Conservation (phyloP, 1,140 invertebrate species). For the Drosophila busckii region DNA sequence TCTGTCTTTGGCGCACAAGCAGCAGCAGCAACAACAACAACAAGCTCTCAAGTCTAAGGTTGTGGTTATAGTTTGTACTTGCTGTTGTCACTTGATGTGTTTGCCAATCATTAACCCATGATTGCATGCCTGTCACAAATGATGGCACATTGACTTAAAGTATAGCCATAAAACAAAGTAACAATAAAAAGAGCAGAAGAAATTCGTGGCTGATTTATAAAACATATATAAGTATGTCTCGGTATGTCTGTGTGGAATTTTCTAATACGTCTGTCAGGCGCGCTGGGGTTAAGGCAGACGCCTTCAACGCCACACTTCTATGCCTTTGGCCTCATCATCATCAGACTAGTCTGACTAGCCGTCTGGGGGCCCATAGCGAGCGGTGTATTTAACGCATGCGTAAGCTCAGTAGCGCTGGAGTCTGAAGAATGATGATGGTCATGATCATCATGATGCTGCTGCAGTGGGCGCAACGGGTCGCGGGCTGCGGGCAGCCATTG, state of each 20-base stretch:
- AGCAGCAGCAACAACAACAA: slow-evolving; percentile 3
- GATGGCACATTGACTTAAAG: slow-evolving; percentile 32
- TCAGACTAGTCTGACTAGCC: slow-evolving; percentile 12
- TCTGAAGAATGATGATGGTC: background rate
- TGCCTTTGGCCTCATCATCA: too few species aligned
- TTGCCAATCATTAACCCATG: slow-evolving; percentile 63
- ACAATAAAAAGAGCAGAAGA: too few species aligned
- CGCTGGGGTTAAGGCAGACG: slow-evolving; percentile 22
- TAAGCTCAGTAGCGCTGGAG: slow-evolving; percentile 31
- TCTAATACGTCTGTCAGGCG: too few species aligned
- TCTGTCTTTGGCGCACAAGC: slow-evolving; percentile 1
- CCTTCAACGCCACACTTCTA: slow-evolving; percentile 35
- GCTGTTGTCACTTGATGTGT: slow-evolving; percentile 33
- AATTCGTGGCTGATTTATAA: too few species aligned
- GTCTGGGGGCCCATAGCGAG: background rate
- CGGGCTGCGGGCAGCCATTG: slow-evolving; percentile 36
- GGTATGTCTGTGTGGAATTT: too few species aligned
- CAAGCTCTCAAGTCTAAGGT: slow-evolving; percentile 26
- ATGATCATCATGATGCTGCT: background rate
- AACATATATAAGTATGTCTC: too few species aligned
- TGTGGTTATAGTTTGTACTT: slow-evolving; percentile 12
- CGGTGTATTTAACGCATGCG: slow-evolving; percentile 65
- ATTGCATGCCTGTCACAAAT: slow-evolving; percentile 36
- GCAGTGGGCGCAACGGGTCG: slow-evolving; percentile 3
- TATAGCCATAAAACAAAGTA: too few species aligned